phyloP scores from a whole-genome alignment of 2,888 invertebrate species.

The Anodontia alba region DNA sequence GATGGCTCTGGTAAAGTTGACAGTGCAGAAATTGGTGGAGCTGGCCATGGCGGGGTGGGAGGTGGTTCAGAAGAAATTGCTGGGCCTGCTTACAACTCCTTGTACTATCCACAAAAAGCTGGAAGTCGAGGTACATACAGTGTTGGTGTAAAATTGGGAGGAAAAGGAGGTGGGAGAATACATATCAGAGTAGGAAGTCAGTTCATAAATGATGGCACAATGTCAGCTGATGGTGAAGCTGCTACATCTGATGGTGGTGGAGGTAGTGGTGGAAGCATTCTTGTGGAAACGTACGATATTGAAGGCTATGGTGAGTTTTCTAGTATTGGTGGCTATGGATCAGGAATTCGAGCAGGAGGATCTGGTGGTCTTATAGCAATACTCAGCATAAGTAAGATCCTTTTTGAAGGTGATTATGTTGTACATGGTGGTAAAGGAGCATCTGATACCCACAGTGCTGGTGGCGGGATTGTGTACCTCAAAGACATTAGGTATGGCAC shows the following conservation, averaged over 20 bases:
- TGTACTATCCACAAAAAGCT: constrained; percentile 65
- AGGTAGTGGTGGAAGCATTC: constrained; percentile 78
- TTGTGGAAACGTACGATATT: constrained; percentile 61
- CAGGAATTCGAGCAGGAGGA: constrained; percentile 64
- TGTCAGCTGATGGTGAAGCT: constrained; percentile 68
- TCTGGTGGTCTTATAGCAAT: constrained; percentile 73
- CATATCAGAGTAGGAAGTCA: constrained; percentile 63
- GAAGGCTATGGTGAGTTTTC: constrained; percentile 73
- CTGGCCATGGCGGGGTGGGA: constrained; percentile 72
- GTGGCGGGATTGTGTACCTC: constrained; percentile 74
- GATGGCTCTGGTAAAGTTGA: constrained; percentile 50
- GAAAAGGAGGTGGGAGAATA: constrained; percentile 73
- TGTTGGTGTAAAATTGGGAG: constrained; percentile 47
- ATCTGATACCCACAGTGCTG: constrained; percentile 55
- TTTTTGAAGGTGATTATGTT: constrained; percentile 65
- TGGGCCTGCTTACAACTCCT: constrained; percentile 70
- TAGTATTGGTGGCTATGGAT: constrained; percentile 64
- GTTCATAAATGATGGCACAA: constrained; percentile 72
- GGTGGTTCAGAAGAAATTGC: constrained; percentile 49
- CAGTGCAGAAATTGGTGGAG: constrained; percentile 61
- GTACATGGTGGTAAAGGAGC: constrained; percentile 66
- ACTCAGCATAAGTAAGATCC: constrained; percentile 52
- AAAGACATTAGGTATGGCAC: constrained; percentile 63
- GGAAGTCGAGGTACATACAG: constrained; percentile 66
- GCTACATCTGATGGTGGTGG: constrained; percentile 66